Base-by-base conservation (phyloP, 2,888 invertebrate species). In the Dione juno region DNA sequence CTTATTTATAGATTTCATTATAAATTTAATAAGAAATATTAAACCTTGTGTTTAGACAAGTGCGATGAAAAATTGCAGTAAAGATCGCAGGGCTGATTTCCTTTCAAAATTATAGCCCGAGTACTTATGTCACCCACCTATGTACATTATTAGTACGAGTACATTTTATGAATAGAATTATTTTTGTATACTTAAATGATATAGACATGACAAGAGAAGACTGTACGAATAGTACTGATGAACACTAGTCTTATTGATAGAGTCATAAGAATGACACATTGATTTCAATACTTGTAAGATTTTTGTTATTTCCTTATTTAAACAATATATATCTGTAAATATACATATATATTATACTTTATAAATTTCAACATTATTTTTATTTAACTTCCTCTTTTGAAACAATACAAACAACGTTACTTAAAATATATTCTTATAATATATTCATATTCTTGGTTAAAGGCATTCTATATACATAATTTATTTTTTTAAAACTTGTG, bases 301-400 rank as follows among this genome's bases (percentile, higher is more conserved):
- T 65, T 74, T 65, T 66, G 52, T 67, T 37, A 54, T 69, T 74
- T 74, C 72, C 74, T 69, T 72, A 61, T 65, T 71, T 41, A 58
- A 58, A 67, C 48, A 61, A 67, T 70, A 50, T 53, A 58, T 59
- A 59, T 19, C 63, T 67, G 43, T 53, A 37, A 3, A 54, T 71
- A 58, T 58, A 19, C 35, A 43, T 50, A 64, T 53, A 69, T 50
- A 71, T 73, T 72, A 59, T 3, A 66, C 45, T 57, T 13, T 14
- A 21, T 59, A 14, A 61, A 28, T 61, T 43, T 45, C 43, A 21
- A 43, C 1, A 43, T 28, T 43, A 28, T 61, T 10, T 28, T 13
- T 21, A 37, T 16, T 57, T 57, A 16, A 37, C 37, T 57, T 57
- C 54, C 54, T 57, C 37, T 0, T 57, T 37, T 57, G 7, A 11